Evolutionary conservation across 2,888 invertebrate genomes (phyloP).

Genomic region (Apamea anceps): DNA sequence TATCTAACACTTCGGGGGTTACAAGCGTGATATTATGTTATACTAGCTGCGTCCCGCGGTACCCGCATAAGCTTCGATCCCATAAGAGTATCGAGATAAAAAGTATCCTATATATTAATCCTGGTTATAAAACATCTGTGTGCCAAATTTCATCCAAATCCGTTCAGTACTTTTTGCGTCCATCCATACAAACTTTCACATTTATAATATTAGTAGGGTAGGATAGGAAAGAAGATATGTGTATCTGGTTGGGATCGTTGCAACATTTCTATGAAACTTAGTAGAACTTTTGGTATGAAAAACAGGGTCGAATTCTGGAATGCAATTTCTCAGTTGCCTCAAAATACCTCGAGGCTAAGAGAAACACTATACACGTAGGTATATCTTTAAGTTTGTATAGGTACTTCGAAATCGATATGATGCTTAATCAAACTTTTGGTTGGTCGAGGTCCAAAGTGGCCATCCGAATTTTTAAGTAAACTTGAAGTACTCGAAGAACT

Average conservation of each 20-base stretch:
- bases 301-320: not conserved
- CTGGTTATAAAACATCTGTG: no score
- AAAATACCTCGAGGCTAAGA: not conserved
- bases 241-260: not conserved
- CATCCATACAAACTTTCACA: no score
- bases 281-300: not conserved
- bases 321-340: not conserved
- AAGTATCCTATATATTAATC: no score
- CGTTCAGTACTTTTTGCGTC: no score
- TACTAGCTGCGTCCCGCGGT: no score
- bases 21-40: not conserved
- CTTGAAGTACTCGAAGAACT: conserved; percentile 15
- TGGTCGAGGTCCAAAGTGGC: conserved; percentile 6
- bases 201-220: no score
- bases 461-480: conserved; percentile 29
- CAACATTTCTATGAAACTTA: not conserved
- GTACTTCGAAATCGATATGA: conserved; percentile 6
- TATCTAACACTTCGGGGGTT: not conserved
- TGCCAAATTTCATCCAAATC: no score
- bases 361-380: not conserved
- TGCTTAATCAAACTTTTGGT: conserved; percentile 31
- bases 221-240: not conserved
- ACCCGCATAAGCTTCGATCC: no score
- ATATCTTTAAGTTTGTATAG: conserved; percentile 1
- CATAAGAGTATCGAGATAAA: no score